Conservation (phyloP, 2,888 invertebrate genomes). For the Cataglyphis livida region DNA sequence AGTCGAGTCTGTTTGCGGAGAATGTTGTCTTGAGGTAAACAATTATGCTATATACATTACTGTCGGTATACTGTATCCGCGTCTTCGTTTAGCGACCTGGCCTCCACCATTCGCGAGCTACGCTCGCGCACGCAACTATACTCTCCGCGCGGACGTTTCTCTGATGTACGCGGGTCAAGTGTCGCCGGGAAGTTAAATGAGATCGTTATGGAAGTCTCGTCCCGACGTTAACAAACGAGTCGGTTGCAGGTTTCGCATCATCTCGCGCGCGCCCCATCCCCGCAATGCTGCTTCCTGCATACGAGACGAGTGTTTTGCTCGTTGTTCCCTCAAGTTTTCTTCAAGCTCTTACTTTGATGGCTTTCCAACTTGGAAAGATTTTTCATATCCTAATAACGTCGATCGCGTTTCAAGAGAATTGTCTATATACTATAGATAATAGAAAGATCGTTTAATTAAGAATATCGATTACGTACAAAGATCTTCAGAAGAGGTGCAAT, state of each 20-base stretch:
- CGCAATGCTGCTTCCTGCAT: constrained; percentile 28
- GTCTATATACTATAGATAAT: not conserved
- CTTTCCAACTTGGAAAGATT: not conserved
- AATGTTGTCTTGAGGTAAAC: constrained; percentile 25
- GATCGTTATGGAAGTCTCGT: constrained; percentile 60
- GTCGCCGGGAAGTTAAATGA: constrained; percentile 54
- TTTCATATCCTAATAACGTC: not conserved
- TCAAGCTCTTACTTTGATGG: not conserved
- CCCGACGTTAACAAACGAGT: constrained; percentile 45
- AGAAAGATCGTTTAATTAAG: not conserved
- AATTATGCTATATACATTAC: not conserved
- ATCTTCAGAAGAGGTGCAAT: not conserved
- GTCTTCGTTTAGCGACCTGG: not conserved
- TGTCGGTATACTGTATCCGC: not conserved
- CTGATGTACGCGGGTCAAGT: constrained; percentile 57
- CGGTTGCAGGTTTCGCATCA: constrained; percentile 47
- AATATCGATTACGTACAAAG: not conserved
- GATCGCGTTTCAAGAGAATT: not conserved
- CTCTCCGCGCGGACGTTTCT: constrained; percentile 36
- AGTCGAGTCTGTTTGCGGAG: not conserved
- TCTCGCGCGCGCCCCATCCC: constrained; percentile 17
- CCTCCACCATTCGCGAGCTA: not conserved
- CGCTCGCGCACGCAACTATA: constrained; percentile 34
- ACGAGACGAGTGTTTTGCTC: not conserved
- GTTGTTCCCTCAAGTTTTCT: not conserved